These are phyloP conservation scores for Dipodomys stephensi DNA, from an alignment of 2,113 vertebrate species.

Conservation along the genomic window DNA sequence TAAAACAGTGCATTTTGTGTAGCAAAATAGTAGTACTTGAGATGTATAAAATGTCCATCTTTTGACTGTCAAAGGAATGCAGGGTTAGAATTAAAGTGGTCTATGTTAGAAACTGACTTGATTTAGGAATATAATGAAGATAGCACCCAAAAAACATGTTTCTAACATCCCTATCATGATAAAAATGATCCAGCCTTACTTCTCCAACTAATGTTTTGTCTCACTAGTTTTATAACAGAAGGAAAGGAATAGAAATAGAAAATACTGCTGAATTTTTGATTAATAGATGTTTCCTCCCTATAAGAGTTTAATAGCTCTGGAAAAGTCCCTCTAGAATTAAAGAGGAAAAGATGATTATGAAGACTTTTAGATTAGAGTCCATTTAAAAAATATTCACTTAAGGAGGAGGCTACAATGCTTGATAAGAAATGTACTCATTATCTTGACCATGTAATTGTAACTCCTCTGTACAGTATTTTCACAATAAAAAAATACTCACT, in stretches of 20 bases:
- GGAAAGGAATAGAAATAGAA: conserved; percentile 3
- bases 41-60: background rate
- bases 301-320: conserved; percentile 45
- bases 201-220: background rate
- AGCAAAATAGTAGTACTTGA: background rate
- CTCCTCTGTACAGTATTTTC: too few species aligned
- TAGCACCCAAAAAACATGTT: background rate
- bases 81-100: background rate
- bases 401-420: too few species aligned
- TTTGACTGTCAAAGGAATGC: background rate
- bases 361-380: background rate
- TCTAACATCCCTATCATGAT: background rate
- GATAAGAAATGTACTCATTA: too few species aligned
- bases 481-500: background rate
- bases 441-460: too few species aligned
- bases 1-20: conserved; percentile 6
- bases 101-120: background rate
- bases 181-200: background rate
- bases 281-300: background rate
- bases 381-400: background rate
- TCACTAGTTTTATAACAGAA: background rate
- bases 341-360: conserved; percentile 1
- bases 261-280: background rate
- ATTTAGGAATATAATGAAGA: background rate
- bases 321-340: conserved; percentile 36